Evolutionary conservation across 2,797 vertebrate species (phyloP).

Genomic region (Crenichthys baileyi): DNA sequence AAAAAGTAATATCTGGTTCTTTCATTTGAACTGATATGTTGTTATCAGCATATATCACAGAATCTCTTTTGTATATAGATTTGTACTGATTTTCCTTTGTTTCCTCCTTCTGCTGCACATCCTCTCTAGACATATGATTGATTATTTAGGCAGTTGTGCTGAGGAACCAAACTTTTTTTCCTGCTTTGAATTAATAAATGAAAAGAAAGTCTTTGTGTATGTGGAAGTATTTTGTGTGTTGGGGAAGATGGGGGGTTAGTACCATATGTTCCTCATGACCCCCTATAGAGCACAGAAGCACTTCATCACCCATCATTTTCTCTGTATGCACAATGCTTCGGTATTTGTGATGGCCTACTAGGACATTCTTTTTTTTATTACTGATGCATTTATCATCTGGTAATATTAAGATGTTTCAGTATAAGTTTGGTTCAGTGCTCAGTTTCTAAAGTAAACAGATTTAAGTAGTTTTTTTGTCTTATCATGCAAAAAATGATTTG

Average conservation of each 20-base stretch:
- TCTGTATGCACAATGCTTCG: conserved; percentile 18
- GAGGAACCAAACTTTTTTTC: conserved; percentile 43
- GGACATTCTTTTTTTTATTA: conserved; percentile 1
- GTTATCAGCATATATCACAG: conserved; percentile 15
- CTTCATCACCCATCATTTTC: conserved; percentile 72
- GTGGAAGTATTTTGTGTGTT: conserved; percentile 23
- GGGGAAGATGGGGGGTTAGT: conserved; percentile 36
- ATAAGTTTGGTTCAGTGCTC: background rate
- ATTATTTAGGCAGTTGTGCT: conserved; percentile 63
- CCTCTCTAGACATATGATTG: conserved; percentile 51
- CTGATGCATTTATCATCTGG: background rate
- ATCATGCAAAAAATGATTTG: background rate
- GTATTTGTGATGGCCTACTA: conserved; percentile 9
- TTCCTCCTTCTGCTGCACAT: conserved; percentile 58
- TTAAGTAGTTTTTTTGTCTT: background rate
- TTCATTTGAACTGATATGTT: conserved; percentile 17
- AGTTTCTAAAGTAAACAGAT: background rate
- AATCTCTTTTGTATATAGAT: conserved; percentile 22
- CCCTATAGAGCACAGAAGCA: conserved; percentile 63
- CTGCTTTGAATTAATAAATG: conserved; percentile 63
- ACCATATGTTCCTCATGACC: conserved; percentile 71
- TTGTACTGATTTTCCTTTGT: conserved; percentile 39
- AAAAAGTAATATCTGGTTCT: conserved; percentile 16
- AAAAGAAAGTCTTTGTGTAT: conserved; percentile 38
- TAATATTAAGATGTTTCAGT: conserved; percentile 4